Percentiles rank a stretch among this genome's conserved stretches.
phyloP scores from a whole-genome alignment of 2,888 invertebrate species.

The Noctua comes region DNA sequence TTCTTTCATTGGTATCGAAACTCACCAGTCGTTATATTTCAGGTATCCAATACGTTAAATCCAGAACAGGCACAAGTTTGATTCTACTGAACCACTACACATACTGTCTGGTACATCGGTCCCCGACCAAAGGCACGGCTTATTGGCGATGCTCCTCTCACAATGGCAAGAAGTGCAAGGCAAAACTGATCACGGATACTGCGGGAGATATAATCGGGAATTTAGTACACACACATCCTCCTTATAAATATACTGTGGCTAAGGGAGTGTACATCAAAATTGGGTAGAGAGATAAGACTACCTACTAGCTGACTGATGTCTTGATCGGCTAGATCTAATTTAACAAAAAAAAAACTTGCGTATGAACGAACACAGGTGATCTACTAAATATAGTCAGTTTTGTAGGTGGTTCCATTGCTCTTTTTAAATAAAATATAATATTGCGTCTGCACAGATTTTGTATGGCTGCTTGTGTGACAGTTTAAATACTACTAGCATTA shows the following conservation, averaged over 20 bases:
- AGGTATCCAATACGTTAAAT: constrained; percentile 51
- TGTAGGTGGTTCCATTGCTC: no score
- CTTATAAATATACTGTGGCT: no score
- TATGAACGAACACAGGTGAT: no score
- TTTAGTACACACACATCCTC: constrained; percentile 35
- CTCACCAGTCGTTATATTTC: constrained; percentile 6
- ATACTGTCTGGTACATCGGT: constrained; percentile 34
- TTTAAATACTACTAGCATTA: no score
- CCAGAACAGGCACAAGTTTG: constrained; percentile 44
- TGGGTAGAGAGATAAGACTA: constrained; percentile 7
- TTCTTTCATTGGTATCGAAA: background rate
- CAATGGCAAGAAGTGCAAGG: constrained; percentile 58
- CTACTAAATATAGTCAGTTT: no score
- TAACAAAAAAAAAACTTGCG: no score
- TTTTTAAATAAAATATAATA: no score
- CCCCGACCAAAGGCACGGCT: constrained; percentile 29
- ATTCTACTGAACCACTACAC: constrained; percentile 41
- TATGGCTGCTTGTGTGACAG: no score
- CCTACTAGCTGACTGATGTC: no score
- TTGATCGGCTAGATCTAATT: no score
- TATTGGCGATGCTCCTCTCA: constrained; percentile 59
- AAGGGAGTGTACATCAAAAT: constrained; percentile 40
- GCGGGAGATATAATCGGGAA: constrained; percentile 33
- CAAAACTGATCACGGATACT: constrained; percentile 36
- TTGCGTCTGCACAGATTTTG: no score